These are phyloP conservation scores for Cryptosula pallasiana DNA, from an alignment of 2,888 invertebrate species.

Conservation along the genomic window DNA sequence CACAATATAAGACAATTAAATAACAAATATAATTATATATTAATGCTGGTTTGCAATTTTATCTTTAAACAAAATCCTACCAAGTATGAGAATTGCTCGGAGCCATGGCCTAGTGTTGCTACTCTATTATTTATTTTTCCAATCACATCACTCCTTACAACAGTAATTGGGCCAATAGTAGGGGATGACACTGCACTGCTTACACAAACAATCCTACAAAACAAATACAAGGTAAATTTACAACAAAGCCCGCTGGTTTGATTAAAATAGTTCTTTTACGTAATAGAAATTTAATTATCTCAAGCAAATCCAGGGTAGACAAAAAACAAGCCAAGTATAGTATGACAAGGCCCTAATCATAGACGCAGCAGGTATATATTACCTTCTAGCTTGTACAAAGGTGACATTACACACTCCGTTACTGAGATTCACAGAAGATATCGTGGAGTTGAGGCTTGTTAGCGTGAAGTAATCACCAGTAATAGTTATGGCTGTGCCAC, in stretches of 20 bases:
- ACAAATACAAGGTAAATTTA: background rate
- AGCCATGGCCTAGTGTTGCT: background rate
- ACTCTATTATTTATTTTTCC: background rate
- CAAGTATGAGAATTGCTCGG: background rate
- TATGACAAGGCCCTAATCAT: too few relatives aligned
- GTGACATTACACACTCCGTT: background rate
- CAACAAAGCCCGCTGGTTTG: background rate
- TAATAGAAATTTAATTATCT: background rate
- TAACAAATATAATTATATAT: too few relatives aligned
- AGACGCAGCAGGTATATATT: background rate
- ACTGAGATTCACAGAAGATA: background rate
- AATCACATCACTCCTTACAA: background rate
- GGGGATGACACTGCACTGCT: background rate
- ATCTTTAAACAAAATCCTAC: background rate
- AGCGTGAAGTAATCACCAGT: background rate
- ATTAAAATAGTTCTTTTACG: background rate
- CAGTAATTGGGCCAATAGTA: background rate
- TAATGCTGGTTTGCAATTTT: too few relatives aligned
- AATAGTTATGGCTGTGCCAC: constrained; percentile 9
- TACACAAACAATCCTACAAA: background rate
- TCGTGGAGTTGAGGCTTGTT: background rate
- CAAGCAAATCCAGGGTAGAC: background rate
- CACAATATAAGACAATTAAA: too few relatives aligned
- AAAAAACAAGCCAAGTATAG: too few relatives aligned
- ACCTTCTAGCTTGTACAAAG: background rate